Evolutionary conservation across 2,888 invertebrate genomes (phyloP), one percentile per base, ranked within the genome.

Genomic region (Torymus tubicola): DNA sequence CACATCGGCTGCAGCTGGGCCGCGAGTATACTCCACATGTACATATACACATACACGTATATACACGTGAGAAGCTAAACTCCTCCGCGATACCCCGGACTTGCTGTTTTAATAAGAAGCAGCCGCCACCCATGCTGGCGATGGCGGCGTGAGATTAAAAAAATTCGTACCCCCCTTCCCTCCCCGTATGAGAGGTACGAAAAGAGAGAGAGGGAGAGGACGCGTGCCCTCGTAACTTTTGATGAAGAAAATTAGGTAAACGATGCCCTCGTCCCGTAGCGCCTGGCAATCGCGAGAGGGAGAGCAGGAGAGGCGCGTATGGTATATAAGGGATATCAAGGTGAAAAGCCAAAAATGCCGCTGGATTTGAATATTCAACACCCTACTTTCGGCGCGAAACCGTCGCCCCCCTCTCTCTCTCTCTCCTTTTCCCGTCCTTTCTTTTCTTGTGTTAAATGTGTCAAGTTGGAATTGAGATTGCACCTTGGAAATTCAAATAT

Each of bases 191-290:
- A 61, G 24, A 14, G 16, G 24, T 42, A 1, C 42, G 1, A 5
- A 24, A 2, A 24, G 16, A 58, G 61, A 14, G 72, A 72, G 60
- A 24, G 55, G 4, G 58, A 18, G 18, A 13, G 21, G 14, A 52
- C n/a, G 52, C 73, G 21, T 50, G 83, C 85, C 83, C 83, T 86
- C 87, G 86, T 87, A 87, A 87, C 85, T 87, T 86, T 84, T 86
- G 85, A 87, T 87, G 86, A 85, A 87, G 86, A 86, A 86, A 87
- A 87, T 87, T 87, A 85, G 84, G 84, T 81, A 74, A 78, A 65
- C 77, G 74, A 78, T 76, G 78, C 61, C 63, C 13, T 42, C 16
- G 42, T 8, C 21, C 1, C 18, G 63, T 12, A 21, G 13, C 11
- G 12, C 2, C 2, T 12, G 63, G 13, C 53, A 18, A 50, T 16